Evolutionary conservation across 2,888 invertebrate species (phyloP).

Genomic region (Tribolium freemani): DNA sequence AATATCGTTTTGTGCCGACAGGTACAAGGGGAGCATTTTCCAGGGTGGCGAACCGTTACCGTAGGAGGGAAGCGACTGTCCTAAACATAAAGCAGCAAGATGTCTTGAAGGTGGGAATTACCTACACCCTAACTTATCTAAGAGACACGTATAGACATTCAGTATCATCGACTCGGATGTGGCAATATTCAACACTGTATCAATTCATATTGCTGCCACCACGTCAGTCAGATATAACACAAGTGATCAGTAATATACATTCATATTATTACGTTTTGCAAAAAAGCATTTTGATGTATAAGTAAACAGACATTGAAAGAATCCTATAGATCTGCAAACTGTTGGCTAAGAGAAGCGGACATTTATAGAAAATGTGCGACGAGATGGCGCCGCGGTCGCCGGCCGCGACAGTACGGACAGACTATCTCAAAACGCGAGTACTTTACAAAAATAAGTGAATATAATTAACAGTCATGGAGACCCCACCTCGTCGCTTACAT

Average conservation of each 20-base stretch:
- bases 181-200: slow-evolving; percentile 64
- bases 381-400: slow-evolving; percentile 38
- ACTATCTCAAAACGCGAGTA: slow-evolving; percentile 16
- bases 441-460: slow-evolving; percentile 46
- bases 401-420: slow-evolving; percentile 34
- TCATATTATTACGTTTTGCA: slow-evolving; percentile 53
- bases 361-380: slow-evolving; percentile 61
- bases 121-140: slow-evolving; percentile 59
- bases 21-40: slow-evolving; percentile 32
- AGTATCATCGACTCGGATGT: slow-evolving; percentile 56
- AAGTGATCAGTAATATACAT: slow-evolving; percentile 60
- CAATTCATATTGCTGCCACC: slow-evolving; percentile 68
- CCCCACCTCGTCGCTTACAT: slow-evolving; percentile 34
- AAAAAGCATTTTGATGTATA: slow-evolving; percentile 59
- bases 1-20: slow-evolving; percentile 34
- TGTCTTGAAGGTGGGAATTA: slow-evolving; percentile 59
- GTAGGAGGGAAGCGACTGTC: slow-evolving; percentile 61
- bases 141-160: slow-evolving; percentile 55
- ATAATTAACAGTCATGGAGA: slow-evolving; percentile 40
- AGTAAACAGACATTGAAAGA: slow-evolving; percentile 60
- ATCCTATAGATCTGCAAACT: slow-evolving; percentile 63
- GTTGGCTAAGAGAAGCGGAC: slow-evolving; percentile 65
- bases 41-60: slow-evolving; percentile 9
- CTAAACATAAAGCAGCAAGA: slow-evolving; percentile 64
- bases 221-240: slow-evolving; percentile 56